Conservation (phyloP, 2,113 vertebrate genomes). For the Salvelinus fontinalis region DNA sequence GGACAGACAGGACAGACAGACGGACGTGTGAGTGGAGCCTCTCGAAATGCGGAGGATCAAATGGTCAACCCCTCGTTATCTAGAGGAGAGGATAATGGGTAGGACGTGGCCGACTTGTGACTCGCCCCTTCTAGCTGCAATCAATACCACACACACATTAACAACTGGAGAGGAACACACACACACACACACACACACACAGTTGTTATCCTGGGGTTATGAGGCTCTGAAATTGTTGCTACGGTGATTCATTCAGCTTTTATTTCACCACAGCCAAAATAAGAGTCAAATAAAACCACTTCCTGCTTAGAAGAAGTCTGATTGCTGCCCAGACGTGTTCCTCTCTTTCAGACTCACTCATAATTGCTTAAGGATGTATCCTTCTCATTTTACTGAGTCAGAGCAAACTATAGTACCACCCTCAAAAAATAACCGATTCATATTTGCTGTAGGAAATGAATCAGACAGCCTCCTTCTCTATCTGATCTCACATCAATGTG, state of each 20-base stretch:
- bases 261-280: constrained; percentile 46
- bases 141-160: constrained; percentile 61
- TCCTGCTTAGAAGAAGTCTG: constrained; percentile 67
- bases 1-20: neutral
- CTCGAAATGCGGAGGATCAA: constrained; percentile 63
- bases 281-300: constrained; percentile 58
- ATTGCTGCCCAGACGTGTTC: constrained; percentile 67
- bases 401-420: neutral
- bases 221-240: constrained; percentile 52
- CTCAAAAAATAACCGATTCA: neutral
- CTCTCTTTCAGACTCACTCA: constrained; percentile 23
- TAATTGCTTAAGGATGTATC: neutral
- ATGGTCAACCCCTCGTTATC: constrained; percentile 70
- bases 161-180: constrained; percentile 40
- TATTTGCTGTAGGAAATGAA: neutral
- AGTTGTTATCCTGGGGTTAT: constrained; percentile 51
- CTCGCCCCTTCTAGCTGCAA: constrained; percentile 56
- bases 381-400: neutral
- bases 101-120: constrained; percentile 52
- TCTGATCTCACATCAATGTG: constrained; percentile 9
- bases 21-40: constrained; percentile 43
- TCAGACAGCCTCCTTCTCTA: constrained; percentile 57
- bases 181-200: constrained; percentile 58
- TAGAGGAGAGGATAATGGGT: constrained; percentile 30
- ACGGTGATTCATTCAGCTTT: constrained; percentile 57